Conservation (phyloP, 2,888 invertebrate species). For the Nudaria mundana region DNA sequence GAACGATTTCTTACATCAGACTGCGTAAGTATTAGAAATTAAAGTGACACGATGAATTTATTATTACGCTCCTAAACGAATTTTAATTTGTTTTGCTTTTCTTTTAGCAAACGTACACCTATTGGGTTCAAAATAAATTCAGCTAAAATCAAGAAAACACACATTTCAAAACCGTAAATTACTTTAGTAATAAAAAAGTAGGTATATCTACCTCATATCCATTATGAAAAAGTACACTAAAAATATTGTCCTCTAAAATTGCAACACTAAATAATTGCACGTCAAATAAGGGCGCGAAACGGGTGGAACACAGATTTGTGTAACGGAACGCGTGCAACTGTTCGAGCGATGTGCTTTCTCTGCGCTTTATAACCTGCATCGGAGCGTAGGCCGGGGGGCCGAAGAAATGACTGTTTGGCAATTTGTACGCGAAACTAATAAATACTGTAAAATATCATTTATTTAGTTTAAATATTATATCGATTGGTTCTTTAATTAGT, state of each 20-base stretch:
- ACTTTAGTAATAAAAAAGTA: too few species aligned
- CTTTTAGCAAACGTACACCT: too few species aligned
- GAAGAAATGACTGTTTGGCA: slow-evolving; percentile 69
- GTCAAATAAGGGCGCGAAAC: slow-evolving; percentile 59
- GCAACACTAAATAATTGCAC: slow-evolving; percentile 52
- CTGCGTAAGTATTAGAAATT: slow-evolving; percentile 18
- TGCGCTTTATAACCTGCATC: slow-evolving; percentile 69
- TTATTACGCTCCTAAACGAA: not conserved
- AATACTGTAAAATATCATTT: slow-evolving; percentile 48
- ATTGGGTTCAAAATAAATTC: too few species aligned
- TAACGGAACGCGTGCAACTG: slow-evolving; percentile 50
- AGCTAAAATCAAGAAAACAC: too few species aligned
- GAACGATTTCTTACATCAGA: slow-evolving; percentile 32
- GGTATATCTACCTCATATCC: slow-evolving; percentile 65
- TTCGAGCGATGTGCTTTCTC: slow-evolving; percentile 70
- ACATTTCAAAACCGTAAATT: too few species aligned
- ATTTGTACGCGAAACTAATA: slow-evolving; percentile 61
- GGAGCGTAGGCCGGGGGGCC: slow-evolving; percentile 49
- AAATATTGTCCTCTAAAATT: slow-evolving; percentile 40
- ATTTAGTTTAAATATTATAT: slow-evolving; percentile 26
- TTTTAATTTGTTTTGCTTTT: not conserved
- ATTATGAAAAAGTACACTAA: slow-evolving; percentile 35
- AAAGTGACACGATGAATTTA: slow-evolving; percentile 13
- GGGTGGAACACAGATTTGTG: slow-evolving; percentile 42
- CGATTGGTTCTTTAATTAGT: not conserved